Evolutionary conservation across 2,797 vertebrate genomes (phyloP).

Genomic region (Bradypus variegatus): DNA sequence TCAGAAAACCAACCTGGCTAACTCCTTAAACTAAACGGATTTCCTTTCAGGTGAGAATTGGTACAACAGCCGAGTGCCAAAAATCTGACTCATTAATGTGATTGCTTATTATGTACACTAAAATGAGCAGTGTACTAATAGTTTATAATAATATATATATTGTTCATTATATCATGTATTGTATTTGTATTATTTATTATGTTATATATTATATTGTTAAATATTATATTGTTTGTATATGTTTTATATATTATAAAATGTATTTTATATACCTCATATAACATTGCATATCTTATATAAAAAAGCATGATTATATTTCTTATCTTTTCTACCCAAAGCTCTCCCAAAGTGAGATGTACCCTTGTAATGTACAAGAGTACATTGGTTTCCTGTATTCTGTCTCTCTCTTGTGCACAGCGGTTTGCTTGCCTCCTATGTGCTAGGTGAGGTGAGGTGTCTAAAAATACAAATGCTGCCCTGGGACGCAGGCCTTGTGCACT

Average conservation of each 20-base stretch:
- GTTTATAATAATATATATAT: background rate
- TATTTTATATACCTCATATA: background rate
- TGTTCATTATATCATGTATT: background rate
- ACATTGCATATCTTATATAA: background rate
- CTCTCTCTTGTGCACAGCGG: background rate
- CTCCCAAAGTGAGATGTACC: background rate
- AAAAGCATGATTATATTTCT: background rate
- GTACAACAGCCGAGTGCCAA: background rate
- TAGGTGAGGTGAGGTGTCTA: background rate
- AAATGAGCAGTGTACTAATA: background rate
- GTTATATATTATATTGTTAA: no score
- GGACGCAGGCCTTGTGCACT: background rate
- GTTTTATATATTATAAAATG: no score
- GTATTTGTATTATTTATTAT: no score
- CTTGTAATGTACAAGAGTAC: background rate
- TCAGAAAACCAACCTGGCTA: background rate
- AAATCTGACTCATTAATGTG: constrained; percentile 1
- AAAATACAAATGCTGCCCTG: background rate
- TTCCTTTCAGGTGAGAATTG: background rate
- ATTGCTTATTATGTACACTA: background rate
- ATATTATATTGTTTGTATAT: no score
- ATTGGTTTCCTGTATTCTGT: background rate
- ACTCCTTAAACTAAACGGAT: background rate
- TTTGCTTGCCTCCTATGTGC: background rate
- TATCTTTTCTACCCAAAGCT: background rate